Base-by-base conservation (phyloP, 1,140 invertebrate genomes). In the Bombus balteatus region DNA sequence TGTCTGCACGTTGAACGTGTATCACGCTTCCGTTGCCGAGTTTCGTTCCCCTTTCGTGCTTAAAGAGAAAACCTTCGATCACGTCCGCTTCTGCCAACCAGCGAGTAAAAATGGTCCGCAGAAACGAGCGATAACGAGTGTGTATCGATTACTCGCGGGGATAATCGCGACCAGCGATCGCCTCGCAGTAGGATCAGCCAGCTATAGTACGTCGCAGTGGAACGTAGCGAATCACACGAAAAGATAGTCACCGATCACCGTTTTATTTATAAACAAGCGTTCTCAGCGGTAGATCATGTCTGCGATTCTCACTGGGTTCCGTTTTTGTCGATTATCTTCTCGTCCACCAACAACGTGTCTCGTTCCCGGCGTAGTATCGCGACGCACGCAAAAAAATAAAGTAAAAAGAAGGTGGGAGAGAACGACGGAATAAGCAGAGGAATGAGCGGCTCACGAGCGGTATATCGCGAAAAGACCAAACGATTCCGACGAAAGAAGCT, bases 261-360 rank as follows among this genome's bases (percentile, higher is more conserved):
- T 32, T 80, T 80, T 66, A 79, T 80, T 80, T 79, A 57, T 65
- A 85, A 81, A 81, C 71, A 43, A 47, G 41, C 62, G 75, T 1
- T 10, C 79, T 91, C 89, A 93, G 70, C 92, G 92, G 84, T 93
- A 92, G 86, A 93, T 93, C 92, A 93, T 92, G 87, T 91, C 91
- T 88, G 90, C 90, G 72, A 75, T 43, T 83, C 78, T 76, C 83
- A 77, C 83, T 88, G 12, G 66, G 0, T 83, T 47, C 83, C n/a
- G 76, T 73, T 81, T 65, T 43, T 70, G 47, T 62, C 53, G 76
- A 73, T 25, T 70, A 39, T 62, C 72, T 37, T 72, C 70, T 59
- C 22, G 22, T 43, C 34, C 76, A 59, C 66, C 68, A 25, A 34
- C 59, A 28, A 73, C 59, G 71, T 37, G n/a, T 15, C 13, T 13